These are phyloP conservation scores for Calephelis virginiensis DNA, from an alignment of 1,140 invertebrate genomes.

Conservation along the genomic window DNA sequence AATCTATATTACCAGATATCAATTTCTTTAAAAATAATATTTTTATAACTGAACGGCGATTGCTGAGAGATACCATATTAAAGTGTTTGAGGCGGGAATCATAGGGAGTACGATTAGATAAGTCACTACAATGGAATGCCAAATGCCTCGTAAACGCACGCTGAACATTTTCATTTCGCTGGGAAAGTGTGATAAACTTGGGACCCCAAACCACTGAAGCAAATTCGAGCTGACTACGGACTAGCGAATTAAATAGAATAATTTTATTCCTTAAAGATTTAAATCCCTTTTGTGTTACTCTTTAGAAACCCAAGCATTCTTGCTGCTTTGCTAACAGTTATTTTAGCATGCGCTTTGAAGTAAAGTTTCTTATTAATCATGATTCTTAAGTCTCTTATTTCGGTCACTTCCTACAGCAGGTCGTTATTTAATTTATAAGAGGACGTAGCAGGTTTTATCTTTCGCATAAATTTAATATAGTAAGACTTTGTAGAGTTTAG, in stretches of 20 bases:
- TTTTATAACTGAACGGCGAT: neutral
- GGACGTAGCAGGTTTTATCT: neutral
- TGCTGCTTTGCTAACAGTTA: neutral
- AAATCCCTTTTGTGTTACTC: neutral
- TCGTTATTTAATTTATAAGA: neutral
- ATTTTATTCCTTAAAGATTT: neutral
- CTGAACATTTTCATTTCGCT: conserved; percentile 24
- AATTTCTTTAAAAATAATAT: too few species aligned
- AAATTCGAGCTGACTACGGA: conserved; percentile 25
- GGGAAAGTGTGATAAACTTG: conserved; percentile 9
- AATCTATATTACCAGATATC: too few species aligned
- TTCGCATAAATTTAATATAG: neutral
- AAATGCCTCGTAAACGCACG: conserved; percentile 18
- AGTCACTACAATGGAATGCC: conserved; percentile 5
- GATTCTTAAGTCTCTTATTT: conserved; percentile 1
- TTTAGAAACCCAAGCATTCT: conserved; percentile 3
- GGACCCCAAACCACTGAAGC: conserved; percentile 27
- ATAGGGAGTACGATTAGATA: neutral
- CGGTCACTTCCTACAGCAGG: neutral
- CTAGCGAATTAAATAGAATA: neutral
- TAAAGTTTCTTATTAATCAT: neutral
- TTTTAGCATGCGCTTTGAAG: neutral
- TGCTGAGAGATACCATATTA: neutral
- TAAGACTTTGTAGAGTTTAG: conserved; percentile 5
- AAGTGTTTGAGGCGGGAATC: neutral